These are phyloP conservation scores for Pterostichus madidus DNA, from an alignment of 2,888 invertebrate genomes.

Conservation along the genomic window DNA sequence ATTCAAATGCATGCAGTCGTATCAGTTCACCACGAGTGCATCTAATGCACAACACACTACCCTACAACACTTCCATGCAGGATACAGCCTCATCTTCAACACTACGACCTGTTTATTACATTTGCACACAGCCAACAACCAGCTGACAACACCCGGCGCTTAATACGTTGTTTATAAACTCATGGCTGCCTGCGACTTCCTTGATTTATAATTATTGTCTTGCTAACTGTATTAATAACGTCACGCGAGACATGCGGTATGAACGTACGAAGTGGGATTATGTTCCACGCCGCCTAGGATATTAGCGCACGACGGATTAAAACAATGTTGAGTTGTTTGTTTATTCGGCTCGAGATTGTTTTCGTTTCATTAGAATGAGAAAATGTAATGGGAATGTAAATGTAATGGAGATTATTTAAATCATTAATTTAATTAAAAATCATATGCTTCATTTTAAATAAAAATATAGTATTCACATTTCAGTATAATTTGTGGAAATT, in stretches of 20 bases:
- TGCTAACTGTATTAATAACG: conserved; percentile 65
- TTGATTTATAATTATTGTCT: conserved; percentile 66
- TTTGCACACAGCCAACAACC: conserved; percentile 38
- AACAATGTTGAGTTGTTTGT: conserved; percentile 37
- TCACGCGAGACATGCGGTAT: conserved; percentile 47
- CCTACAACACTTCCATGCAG: neutral
- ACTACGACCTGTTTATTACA: conserved; percentile 63
- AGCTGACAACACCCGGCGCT: conserved; percentile 13
- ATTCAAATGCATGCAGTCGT: conserved; percentile 28
- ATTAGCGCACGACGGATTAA: neutral
- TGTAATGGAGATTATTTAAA: too few relatives aligned
- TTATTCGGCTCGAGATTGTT: conserved; percentile 35
- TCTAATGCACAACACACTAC: conserved; percentile 17
- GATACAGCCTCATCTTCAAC: conserved; percentile 28
- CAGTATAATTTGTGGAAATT: too few relatives aligned
- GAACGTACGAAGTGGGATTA: conserved; percentile 25
- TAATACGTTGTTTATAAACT: conserved; percentile 64
- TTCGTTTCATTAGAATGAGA: conserved; percentile 19
- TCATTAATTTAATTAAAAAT: too few relatives aligned
- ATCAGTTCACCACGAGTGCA: conserved; percentile 35
- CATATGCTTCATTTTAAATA: too few relatives aligned
- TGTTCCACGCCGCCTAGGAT: neutral
- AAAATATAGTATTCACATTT: too few relatives aligned
- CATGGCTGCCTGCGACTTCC: conserved; percentile 59
- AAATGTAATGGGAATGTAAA: too few relatives aligned